Evolutionary conservation across 2,797 vertebrate genomes (phyloP).

Genomic region (Gephyroberyx darwinii): DNA sequence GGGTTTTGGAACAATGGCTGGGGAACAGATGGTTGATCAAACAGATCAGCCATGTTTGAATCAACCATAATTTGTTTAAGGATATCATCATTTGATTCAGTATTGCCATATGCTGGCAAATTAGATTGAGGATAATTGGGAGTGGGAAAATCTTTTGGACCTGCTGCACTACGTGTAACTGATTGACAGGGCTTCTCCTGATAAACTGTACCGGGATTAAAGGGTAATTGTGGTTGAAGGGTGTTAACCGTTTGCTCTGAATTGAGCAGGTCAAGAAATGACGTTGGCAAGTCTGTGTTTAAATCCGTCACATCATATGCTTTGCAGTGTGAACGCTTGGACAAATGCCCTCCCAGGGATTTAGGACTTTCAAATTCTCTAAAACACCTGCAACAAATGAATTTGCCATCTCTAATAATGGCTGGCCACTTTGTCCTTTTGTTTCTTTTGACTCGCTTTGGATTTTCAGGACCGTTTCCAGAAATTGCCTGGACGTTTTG

Average conservation of each 20-base stretch:
- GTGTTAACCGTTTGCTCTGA: constrained; percentile 84
- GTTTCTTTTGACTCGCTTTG: constrained; percentile 80
- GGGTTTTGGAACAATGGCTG: constrained; percentile 75
- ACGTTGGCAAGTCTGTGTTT: constrained; percentile 85
- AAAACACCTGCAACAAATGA: constrained; percentile 93
- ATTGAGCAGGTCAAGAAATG: constrained; percentile 92
- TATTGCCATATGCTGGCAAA: constrained; percentile 68
- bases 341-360: constrained; percentile 96
- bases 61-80: constrained; percentile 88
- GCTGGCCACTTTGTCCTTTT: constrained; percentile 94
- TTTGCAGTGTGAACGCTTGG: constrained; percentile 91
- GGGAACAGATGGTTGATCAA: constrained; percentile 75
- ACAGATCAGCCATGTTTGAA: constrained; percentile 83
- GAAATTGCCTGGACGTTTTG: constrained; percentile 26
- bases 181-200: constrained; percentile 84
- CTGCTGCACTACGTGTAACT: constrained; percentile 77
- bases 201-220: constrained; percentile 77
- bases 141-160: constrained; percentile 79
- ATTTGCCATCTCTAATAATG: constrained; percentile 93
- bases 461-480: constrained; percentile 29
- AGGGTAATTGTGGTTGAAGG: constrained; percentile 79
- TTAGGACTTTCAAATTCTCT: constrained; percentile 91
- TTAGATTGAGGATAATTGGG: constrained; percentile 79
- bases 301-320: constrained; percentile 88
- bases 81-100: constrained; percentile 84